A percentile compares a stretch with the other conserved stretches of the same genome.
Evolutionary conservation across 1,140 invertebrate genomes (phyloP).

Genomic region (Lordiphosa stackelbergi): DNA sequence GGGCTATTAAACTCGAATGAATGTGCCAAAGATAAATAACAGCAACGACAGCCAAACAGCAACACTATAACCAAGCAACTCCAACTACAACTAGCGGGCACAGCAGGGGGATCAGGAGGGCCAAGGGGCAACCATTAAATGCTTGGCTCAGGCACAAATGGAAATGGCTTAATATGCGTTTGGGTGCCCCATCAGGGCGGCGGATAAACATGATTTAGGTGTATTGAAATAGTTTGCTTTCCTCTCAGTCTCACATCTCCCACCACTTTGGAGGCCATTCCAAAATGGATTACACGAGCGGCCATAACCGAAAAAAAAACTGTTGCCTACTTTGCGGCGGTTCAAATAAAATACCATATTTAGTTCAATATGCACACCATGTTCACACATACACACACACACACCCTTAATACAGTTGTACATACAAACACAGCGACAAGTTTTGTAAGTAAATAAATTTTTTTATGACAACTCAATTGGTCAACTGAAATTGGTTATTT

Average conservation of each 20-base stretch:
- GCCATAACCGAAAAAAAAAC: slow-evolving; percentile 30
- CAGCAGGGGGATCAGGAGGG: not conserved
- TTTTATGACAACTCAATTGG: slow-evolving; percentile 56
- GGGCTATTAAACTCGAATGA: slow-evolving; percentile 76
- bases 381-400: slow-evolving; percentile 19
- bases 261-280: slow-evolving; percentile 17
- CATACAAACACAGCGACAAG: slow-evolving; percentile 38
- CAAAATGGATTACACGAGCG: slow-evolving; percentile 38
- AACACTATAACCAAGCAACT: slow-evolving; percentile 40
- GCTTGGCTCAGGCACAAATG: slow-evolving; percentile 29
- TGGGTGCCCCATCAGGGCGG: slow-evolving; percentile 52
- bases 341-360: slow-evolving; percentile 27
- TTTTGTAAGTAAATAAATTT: slow-evolving; percentile 67
- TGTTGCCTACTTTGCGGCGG: slow-evolving; percentile 55
- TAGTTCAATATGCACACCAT: slow-evolving; percentile 33
- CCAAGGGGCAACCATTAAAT: slow-evolving; percentile 27
- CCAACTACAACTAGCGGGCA: slow-evolving; percentile 33
- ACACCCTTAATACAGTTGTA: slow-evolving; percentile 34
- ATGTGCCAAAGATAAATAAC: slow-evolving; percentile 76
- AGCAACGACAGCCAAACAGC: slow-evolving; percentile 65
- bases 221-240: slow-evolving; percentile 66
- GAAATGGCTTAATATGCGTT: slow-evolving; percentile 69
- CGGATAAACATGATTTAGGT: slow-evolving; percentile 75
- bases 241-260: not conserved
- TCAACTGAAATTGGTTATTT: slow-evolving; percentile 30